These are phyloP conservation scores for Oncorhynchus nerka DNA, from an alignment of 2,113 vertebrate genomes.

Conservation along the genomic window DNA sequence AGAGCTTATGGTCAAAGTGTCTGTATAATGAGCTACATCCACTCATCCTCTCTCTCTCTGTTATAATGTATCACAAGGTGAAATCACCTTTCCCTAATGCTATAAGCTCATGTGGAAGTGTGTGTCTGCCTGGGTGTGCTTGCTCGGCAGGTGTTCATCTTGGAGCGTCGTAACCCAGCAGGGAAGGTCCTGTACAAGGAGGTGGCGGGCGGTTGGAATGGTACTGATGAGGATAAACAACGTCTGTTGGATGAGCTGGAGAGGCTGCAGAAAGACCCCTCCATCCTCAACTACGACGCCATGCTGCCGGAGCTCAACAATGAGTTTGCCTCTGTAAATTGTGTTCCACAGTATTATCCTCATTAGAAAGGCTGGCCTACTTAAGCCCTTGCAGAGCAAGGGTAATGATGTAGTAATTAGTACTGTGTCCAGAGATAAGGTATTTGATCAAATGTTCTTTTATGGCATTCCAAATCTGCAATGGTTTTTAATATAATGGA, in stretches of 20 bases:
- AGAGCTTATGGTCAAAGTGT: neutral
- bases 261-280: conserved; percentile 83
- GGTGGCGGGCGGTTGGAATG: conserved; percentile 82
- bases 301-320: conserved; percentile 86
- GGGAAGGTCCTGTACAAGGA: conserved; percentile 83
- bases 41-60: neutral
- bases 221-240: conserved; percentile 85
- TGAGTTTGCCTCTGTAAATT: conserved; percentile 88
- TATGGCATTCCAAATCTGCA: too few relatives aligned
- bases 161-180: conserved; percentile 84
- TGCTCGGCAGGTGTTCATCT: conserved; percentile 81
- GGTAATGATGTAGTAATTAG: neutral
- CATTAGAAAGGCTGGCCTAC: neutral
- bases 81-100: neutral
- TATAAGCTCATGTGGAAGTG: neutral
- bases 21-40: neutral
- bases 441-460: neutral
- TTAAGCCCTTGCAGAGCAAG: neutral
- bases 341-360: fast-evolving
- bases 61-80: too few relatives aligned
- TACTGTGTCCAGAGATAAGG: neutral
- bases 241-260: conserved; percentile 82
- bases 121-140: conserved; percentile 11
- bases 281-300: conserved; percentile 82
- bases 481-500: neutral